These are phyloP conservation scores for Oceanodroma leucorhoa DNA, from an alignment of 2,797 vertebrate species.

Conservation along the genomic window DNA sequence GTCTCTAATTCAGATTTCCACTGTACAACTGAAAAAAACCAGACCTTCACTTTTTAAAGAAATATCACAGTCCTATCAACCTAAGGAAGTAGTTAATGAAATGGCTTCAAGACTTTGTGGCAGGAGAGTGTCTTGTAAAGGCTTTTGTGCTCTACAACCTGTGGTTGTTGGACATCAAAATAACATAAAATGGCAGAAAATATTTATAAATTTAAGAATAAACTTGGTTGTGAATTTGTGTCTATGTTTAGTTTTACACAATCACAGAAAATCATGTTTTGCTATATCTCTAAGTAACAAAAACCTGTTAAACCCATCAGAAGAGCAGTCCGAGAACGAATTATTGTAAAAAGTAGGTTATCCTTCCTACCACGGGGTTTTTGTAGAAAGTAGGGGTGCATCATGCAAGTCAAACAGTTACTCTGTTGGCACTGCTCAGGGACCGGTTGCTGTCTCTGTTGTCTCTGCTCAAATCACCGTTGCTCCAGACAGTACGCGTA, in stretches of 20 bases:
- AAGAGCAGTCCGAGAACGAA: neutral
- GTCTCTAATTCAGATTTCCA: neutral
- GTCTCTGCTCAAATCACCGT: neutral
- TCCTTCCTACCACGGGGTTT: accelerated
- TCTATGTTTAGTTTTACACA: neutral
- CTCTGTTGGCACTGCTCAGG: neutral
- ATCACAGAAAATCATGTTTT: neutral
- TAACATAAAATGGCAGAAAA: neutral
- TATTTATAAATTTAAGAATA: neutral
- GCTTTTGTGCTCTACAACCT: neutral
- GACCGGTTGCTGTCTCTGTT: neutral
- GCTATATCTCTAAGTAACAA: neutral
- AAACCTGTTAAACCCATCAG: neutral
- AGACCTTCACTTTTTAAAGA: neutral
- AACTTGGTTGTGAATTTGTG: neutral
- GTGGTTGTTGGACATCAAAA: neutral
- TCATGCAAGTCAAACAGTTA: neutral
- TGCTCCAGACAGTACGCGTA: neutral
- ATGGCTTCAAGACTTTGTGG: neutral
- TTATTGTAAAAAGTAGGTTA: neutral
- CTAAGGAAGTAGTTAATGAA: neutral
- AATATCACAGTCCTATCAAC: neutral
- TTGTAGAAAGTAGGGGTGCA: neutral
- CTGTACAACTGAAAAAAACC: neutral
- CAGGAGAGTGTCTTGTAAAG: neutral